Evolutionary conservation across 2,113 vertebrate genomes (phyloP).

Genomic region (Pyxicephalus adspersus): DNA sequence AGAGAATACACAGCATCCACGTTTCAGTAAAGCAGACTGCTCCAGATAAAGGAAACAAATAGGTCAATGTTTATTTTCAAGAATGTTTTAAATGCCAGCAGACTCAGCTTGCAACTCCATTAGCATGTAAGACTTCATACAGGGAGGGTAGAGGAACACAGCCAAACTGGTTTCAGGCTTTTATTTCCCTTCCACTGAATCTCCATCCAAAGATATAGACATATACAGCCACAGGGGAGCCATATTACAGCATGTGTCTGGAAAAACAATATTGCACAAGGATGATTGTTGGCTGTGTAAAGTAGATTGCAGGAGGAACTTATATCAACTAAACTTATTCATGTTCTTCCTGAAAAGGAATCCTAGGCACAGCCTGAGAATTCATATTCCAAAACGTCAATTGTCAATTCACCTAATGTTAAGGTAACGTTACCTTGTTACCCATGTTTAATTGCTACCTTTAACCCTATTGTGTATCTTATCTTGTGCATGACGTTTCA

Average conservation of each 20-base stretch:
- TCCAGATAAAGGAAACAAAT: constrained; percentile 32
- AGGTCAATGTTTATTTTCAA: constrained; percentile 35
- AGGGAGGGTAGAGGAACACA: constrained; percentile 13
- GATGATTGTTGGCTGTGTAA: neutral
- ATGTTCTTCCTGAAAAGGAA: too few relatives aligned
- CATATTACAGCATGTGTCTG: neutral
- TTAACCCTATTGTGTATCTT: too few relatives aligned
- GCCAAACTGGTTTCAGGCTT: neutral
- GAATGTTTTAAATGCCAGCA: constrained; percentile 28
- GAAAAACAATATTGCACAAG: neutral
- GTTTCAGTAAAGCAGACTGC: constrained; percentile 2
- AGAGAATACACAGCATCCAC: neutral
- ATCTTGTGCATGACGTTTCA: too few relatives aligned
- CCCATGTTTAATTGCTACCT: too few relatives aligned
- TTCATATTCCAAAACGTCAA: too few relatives aligned
- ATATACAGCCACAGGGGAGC: neutral
- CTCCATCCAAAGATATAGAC: neutral
- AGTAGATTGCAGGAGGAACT: neutral
- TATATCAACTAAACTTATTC: too few relatives aligned
- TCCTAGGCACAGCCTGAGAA: too few relatives aligned
- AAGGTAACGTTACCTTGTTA: too few relatives aligned
- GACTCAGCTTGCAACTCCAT: constrained; percentile 31
- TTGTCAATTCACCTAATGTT: too few relatives aligned
- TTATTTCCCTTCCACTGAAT: neutral
- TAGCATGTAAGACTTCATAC: constrained; percentile 24